Evolutionary conservation across 2,113 vertebrate genomes (phyloP), one percentile per base, ranked within the genome.

Genomic region (Apteryx mantelli): DNA sequence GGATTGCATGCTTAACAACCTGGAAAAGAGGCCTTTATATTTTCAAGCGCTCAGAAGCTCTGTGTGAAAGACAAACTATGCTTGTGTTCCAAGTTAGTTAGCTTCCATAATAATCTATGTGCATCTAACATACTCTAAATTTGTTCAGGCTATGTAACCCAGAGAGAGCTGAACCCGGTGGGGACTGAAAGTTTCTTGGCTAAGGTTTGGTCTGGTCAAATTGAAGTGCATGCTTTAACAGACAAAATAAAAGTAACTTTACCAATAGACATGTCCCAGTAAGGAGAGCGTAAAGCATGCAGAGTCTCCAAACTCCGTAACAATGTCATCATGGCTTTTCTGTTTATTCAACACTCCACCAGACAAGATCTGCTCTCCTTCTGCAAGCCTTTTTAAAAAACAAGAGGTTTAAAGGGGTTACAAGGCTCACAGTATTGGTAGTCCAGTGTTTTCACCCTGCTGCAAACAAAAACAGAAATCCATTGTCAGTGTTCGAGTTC

Each of bases 201-300:
- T 74, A 55, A 86, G 85, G 14, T 6, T 40, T 21, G 85, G 11
- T 6, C 34, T 21, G 32, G 46, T 14, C 60, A 88, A 81, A 32
- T 11, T 15, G 85, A 55, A 48, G 25, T 21, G 3, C 5, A 50
- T 58, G 12, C 5, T 89, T 81, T 11, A 80, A 7, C 17, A 88
- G 44, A 52, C 17, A 91, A 64, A 66, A 66, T 24, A 24, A 64
- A 60, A 64, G 14, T 25, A 89, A 66, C 86, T 91, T 98, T 98
- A 99, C 99, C 99, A 99, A 98, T 99, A 99, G 92, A 99, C 99
- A 97, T 99, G 99, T 93, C 99, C 99, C 97, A 99, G 98, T 95
- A 99, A 98, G 13, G 99, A 99, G 92, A 99, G 98, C 1, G 99
- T 99, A 98, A 99, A 99, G 96, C 99, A 99, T 69, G 99, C 99